Evolutionary conservation across 2,888 invertebrate species (phyloP), one percentile per base, ranked within the genome.

Genomic region (Drosophila vallismaia): DNA sequence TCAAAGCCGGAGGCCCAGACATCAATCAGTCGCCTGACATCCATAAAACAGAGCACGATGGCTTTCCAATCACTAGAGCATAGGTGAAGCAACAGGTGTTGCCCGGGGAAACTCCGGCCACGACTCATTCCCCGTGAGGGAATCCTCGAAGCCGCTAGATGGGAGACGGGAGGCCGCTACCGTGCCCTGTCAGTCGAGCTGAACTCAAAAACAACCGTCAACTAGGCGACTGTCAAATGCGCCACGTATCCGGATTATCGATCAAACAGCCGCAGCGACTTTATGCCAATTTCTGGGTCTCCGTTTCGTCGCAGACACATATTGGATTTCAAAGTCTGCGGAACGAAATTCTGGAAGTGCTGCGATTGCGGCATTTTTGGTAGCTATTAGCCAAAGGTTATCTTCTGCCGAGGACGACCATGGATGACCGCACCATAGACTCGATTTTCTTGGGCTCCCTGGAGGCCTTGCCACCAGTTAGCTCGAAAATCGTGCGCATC

Each of bases 401-500:
- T 33, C 45, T 26, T 12, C 9, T 54, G 24, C 19, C 31, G 26
- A 59, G 36, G 36, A 36, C 36, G 5, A 36, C 38, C 51, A 98
- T 98, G 97, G 98, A 98, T 90, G 98, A 98, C 92, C 94, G 95
- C 70, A 96, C 96, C 0, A 95, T 98, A 33, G 97, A 98, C 91
- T 94, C 96, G 57, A 98, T 98, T 88, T 98, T 98, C 92, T 94
- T 95, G 29, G 98, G 98, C 24, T 96, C 96, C 0, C 92, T 98
- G 79, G 96, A 97, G 90, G 94, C 95, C 52, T 92, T 99, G 79
- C 99, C 99, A 0, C 96, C 98, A 0, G 97, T 99, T 74, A 97
- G 98, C 92, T 99, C 99, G 44, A 99, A 98, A 93, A 98, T 99
- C 89, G 99, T 99, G 28, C 94, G 99, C 79, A 99, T 99, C 86